Evolutionary conservation across 1,140 invertebrate genomes (phyloP).

Genomic region (Aplysia californica): DNA sequence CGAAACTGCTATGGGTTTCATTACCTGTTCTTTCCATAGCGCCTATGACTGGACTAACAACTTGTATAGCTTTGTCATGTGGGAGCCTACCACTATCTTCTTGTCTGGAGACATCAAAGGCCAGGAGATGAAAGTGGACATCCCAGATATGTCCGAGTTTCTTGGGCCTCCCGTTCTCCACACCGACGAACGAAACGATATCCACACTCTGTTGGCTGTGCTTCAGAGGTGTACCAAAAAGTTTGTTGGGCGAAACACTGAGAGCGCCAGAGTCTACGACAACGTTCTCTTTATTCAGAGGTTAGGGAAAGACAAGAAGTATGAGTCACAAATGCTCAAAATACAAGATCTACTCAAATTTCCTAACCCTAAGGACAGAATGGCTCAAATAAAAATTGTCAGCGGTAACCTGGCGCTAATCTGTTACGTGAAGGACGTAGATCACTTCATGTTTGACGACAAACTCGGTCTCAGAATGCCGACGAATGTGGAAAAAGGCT

Average conservation of each 20-base stretch:
- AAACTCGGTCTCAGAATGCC: slow-evolving; percentile 41
- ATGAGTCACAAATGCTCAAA: slow-evolving; percentile 21
- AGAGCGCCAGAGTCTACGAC: neutral
- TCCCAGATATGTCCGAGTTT: slow-evolving; percentile 48
- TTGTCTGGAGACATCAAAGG: no score
- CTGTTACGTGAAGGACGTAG: slow-evolving; percentile 46
- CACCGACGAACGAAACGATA: slow-evolving; percentile 25
- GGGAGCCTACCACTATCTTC: slow-evolving; percentile 15
- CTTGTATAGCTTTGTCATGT: slow-evolving; percentile 42
- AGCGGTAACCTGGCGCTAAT: slow-evolving; percentile 40
- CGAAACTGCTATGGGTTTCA: slow-evolving; percentile 35
- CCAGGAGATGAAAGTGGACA: slow-evolving; percentile 28
- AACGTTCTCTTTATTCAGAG: neutral
- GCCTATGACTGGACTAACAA: slow-evolving; percentile 49
- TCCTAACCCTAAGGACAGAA: slow-evolving; percentile 37
- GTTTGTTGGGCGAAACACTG: neutral
- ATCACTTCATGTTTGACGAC: slow-evolving; percentile 38
- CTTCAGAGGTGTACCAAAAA: slow-evolving; percentile 37
- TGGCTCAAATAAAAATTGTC: slow-evolving; percentile 40
- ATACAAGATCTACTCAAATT: slow-evolving; percentile 41
- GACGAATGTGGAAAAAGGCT: slow-evolving; percentile 42
- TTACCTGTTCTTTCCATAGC: slow-evolving; percentile 40
- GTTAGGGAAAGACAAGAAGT: neutral
- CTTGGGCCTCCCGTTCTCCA: slow-evolving; percentile 28
- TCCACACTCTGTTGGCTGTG: slow-evolving; percentile 38